Evolutionary conservation across 2,797 vertebrate genomes (phyloP), one percentile per base, ranked within the genome.

Genomic region (Fundulus diaphanus): DNA sequence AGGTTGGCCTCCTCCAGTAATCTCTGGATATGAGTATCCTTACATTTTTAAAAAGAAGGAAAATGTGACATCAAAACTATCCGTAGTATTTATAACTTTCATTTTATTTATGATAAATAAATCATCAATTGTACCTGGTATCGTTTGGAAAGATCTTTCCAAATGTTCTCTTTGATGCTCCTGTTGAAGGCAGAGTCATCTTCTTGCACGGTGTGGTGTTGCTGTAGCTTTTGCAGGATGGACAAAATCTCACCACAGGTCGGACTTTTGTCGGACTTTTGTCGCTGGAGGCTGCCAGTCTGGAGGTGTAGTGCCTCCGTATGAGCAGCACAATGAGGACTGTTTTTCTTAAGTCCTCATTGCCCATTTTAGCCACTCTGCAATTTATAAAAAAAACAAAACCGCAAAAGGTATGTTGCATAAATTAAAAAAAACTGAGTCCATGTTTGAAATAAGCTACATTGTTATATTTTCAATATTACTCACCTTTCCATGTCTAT

Each of bases 181-280:
- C 61, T 65, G 18, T 31, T 65, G 31, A 37, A 63, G 16, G 59
- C 59, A 63, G 59, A 29, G 35, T 57, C 70, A 29, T 42, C 37
- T 72, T 11, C 52, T 27, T 24, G 52, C 5, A 57, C 3, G 1
- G 37, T 20, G 52, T 72, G 44, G 8, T 72, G 54, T 59, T 44
- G 0, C 9, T 44, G 3, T 6, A 59, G 54, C 20, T 59, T 59
- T 3, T 33, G 61, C 48, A 65, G 11, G 33, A 74, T 74, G 48
- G 72, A 33, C 33, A 66, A 24, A 8, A 52, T 68, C 37, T 68
- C n/a, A 12, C 65, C 51, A 68, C 73, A 75, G 18, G 51, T 68
- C 4, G 29, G 65, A 74, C 40, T 68, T n/a, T n/a, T n/a, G 51
- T 68, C 4, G 29, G 65, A 74, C 40, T 68, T n/a, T n/a, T n/a